phyloP scores from a whole-genome alignment of 35 echinoderm and acorn worm species.

The Ophioderma brevispina region DNA sequence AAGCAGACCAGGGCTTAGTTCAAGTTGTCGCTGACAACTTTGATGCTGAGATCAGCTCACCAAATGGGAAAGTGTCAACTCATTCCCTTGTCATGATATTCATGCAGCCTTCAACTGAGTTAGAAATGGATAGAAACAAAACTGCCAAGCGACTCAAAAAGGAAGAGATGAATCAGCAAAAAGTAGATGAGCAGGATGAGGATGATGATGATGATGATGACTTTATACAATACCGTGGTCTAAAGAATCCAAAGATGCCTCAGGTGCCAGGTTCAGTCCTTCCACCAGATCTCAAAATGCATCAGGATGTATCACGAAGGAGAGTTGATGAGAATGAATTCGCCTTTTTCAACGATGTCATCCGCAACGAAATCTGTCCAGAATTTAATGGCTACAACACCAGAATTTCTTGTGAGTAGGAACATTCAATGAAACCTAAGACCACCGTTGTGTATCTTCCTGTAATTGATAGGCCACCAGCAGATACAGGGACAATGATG shows the following conservation, averaged over 20 bases:
- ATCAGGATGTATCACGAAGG: constrained; percentile 16
- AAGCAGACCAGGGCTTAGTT: constrained; percentile 22
- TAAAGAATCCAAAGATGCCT: constrained; percentile 55
- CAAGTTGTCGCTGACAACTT: constrained; percentile 75
- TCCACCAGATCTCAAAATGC: constrained; percentile 19
- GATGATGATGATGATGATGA: too few species aligned
- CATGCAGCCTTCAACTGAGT: constrained; percentile 23
- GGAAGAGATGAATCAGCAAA: constrained; percentile 20
- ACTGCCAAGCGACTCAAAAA: constrained; percentile 29
- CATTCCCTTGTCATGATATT: constrained; percentile 60
- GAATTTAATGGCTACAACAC: constrained; percentile 74
- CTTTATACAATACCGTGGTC: background rate
- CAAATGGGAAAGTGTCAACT: constrained; percentile 55
- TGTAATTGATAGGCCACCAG: constrained; percentile 55
- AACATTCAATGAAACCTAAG: constrained; percentile 1
- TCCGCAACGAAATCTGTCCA: constrained; percentile 15
- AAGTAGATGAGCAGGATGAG: too few species aligned
- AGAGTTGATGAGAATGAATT: constrained; percentile 50
- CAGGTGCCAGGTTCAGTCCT: background rate
- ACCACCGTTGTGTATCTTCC: constrained; percentile 63
- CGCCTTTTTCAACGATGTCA: constrained; percentile 32
- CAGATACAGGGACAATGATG: constrained; percentile 60
- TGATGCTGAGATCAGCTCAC: constrained; percentile 67
- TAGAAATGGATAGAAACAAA: background rate
- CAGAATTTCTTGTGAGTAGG: background rate